Evolutionary conservation across 2,888 invertebrate species (phyloP), one percentile per base, ranked within the genome.

Genomic region (Tetragonisca angustula): DNA sequence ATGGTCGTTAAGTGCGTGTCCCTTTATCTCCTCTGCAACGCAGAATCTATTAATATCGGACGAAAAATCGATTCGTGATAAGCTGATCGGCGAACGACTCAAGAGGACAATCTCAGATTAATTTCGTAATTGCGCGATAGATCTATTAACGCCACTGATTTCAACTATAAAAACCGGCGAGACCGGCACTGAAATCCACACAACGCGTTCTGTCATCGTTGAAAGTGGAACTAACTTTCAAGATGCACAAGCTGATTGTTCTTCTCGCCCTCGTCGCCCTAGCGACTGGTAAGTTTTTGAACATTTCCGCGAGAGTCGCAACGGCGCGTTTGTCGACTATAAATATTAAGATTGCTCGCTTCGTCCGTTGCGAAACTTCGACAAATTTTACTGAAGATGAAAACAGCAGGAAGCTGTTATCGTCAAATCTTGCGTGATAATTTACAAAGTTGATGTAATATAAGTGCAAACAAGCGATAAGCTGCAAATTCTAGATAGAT

Each of bases 271-370:
- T 85, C 1, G 68, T 73, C 17, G 81, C 78, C 49, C 1, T 81
- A 21, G 81, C 15, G 17, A 62, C 81, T 13, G 85, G 85, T 85
- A 84, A 85, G 84, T 81, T 54, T 43, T 43, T 43, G 43, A 59
- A 59, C 56, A 2, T n/a, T 5, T 43, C 43, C 43, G 9, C 43
- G 43, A 43, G 43, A 43, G 9, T 43, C 9, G 9, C 43, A 9
- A 43, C 2, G 9, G 43, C 11, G 9, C 43, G 9, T 43, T 43
- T 43, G 43, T 43, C 43, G 9, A 1, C 43, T 43, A 43, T 43
- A 43, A 36, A 36, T 36, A 36, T 9, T 36, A 36, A 36, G 36
- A 36, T 36, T 9, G 9, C 36, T 36, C 36, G 36, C 36, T 0
- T 9, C 36, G 9, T 36, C 9, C 9, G 36, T 9, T 9, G 43